Conservation (phyloP, 2,113 vertebrate genomes). For the Heterochromis multidens region DNA sequence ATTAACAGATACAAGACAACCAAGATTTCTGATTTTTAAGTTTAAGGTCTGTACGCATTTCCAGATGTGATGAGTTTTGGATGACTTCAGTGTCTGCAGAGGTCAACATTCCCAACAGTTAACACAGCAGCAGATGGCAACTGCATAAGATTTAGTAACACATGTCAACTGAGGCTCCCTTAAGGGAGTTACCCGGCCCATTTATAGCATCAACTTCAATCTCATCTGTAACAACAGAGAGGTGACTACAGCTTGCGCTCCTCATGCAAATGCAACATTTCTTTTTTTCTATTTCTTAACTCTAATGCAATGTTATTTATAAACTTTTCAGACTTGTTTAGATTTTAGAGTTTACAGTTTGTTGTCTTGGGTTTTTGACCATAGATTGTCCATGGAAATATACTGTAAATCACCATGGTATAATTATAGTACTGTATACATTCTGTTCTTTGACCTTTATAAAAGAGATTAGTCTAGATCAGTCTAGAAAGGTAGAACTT, state of each 20-base stretch:
- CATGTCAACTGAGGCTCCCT: conserved; percentile 74
- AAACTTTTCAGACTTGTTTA: background rate
- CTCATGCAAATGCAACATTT: conserved; percentile 45
- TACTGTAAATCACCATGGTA: background rate
- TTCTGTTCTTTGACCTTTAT: background rate
- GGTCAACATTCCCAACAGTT: conserved; percentile 72
- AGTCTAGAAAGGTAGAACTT: background rate
- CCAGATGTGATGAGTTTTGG: conserved; percentile 59
- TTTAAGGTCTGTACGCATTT: background rate
- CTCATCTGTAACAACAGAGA: conserved; percentile 60
- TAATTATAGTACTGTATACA: background rate
- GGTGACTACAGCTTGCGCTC: conserved; percentile 45
- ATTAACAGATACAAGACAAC: background rate
- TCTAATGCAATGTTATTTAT: conserved; percentile 21
- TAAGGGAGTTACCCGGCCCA: conserved; percentile 66
- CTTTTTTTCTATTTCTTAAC: background rate
- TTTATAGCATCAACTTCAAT: conserved; percentile 77
- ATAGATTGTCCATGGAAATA: background rate
- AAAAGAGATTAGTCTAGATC: background rate
- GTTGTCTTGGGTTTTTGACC: background rate
- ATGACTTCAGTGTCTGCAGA: conserved; percentile 70
- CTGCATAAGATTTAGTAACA: conserved; percentile 78
- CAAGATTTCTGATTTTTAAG: background rate
- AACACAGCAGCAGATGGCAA: conserved; percentile 76
- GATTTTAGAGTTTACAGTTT: too few species aligned